Evolutionary conservation across 2,797 vertebrate genomes (phyloP), one percentile per base, ranked within the genome.

Genomic region (Protosalanx chinensis): DNA sequence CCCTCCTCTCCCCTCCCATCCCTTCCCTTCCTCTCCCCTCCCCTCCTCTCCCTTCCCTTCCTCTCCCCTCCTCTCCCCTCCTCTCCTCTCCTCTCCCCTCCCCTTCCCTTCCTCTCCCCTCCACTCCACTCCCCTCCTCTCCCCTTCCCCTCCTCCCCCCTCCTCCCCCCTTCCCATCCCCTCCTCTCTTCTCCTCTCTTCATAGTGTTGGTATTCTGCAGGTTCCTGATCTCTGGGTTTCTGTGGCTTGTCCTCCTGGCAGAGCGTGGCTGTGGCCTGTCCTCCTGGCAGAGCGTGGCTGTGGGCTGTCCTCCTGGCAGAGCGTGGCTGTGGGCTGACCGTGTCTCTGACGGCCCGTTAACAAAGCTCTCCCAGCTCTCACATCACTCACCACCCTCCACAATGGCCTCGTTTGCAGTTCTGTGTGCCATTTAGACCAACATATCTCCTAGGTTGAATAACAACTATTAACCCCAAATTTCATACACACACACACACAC

Each of bases 381-480:
- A 64, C 75, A 78, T 81, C 51, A 79, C 75, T 71, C 27, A 32
- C 59, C 18, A 60, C 67, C 37, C 59, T 70, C 64, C 75, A 79
- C 76, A 81, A 63, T 53, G 56, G 71, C 59, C 68, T 81, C 75
- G 75, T 70, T 78, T 56, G 59, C 71, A 23, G 23, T 70, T 75
- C 75, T 75, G 64, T 75, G 67, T 68, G 20, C 13, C 63, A 61
- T 78, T 77, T 73, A 64, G 66, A 56, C 70, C 72, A 62, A 35
- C 68, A 6, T 15, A 76, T 88, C 78, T 66, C 80, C 79, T 78
- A 72, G 79, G 76, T 72, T 75, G 79, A 76, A 89, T 79, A 82
- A 84, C 87, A 83, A 86, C 82, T 84, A 73, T 84, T 81, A 67
- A 13, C n/a, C 56, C 65, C 70, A 80, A 76, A 84, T 84, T 60